phyloP scores from a whole-genome alignment of 2,797 vertebrate species.

The Taenioides sp. region DNA sequence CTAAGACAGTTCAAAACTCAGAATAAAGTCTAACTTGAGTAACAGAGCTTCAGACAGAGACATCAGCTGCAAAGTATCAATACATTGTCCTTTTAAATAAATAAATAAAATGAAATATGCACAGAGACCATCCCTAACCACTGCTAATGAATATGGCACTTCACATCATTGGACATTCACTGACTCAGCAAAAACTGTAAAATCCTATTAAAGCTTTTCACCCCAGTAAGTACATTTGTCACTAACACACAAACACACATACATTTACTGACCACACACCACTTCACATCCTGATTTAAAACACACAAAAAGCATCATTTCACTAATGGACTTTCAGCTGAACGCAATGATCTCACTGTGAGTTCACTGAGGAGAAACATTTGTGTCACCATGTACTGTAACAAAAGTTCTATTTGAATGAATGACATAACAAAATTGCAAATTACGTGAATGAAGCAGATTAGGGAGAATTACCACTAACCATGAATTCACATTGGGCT shows the following conservation, averaged over 20 bases:
- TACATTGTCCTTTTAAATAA: too few species aligned
- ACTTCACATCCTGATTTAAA: conserved; percentile 37
- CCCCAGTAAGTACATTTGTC: conserved; percentile 39
- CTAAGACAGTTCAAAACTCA: too few species aligned
- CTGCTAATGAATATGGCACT: background rate
- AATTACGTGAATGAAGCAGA: conserved; percentile 49
- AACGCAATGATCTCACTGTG: conserved; percentile 34
- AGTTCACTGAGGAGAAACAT: conserved; percentile 39
- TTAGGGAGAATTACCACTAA: conserved; percentile 68
- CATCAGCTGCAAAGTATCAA: too few species aligned
- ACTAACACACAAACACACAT: conserved; percentile 27
- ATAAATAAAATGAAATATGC: too few species aligned
- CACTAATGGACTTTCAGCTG: conserved; percentile 58
- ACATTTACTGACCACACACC: conserved; percentile 5
- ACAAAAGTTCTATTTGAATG: conserved; percentile 31
- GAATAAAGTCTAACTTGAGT: too few species aligned
- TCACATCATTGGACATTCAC: background rate
- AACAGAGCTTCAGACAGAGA: too few species aligned
- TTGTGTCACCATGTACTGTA: conserved; percentile 25
- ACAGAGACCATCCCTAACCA: too few species aligned
- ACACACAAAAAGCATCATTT: conserved; percentile 66
- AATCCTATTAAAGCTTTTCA: conserved; percentile 39
- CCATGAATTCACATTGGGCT: conserved; percentile 56
- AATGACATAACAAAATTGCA: conserved; percentile 4
- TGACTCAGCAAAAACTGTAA: conserved; percentile 39